Evolutionary conservation across 2,113 vertebrate genomes (phyloP).

Genomic region (Potamarius usumacintae): DNA sequence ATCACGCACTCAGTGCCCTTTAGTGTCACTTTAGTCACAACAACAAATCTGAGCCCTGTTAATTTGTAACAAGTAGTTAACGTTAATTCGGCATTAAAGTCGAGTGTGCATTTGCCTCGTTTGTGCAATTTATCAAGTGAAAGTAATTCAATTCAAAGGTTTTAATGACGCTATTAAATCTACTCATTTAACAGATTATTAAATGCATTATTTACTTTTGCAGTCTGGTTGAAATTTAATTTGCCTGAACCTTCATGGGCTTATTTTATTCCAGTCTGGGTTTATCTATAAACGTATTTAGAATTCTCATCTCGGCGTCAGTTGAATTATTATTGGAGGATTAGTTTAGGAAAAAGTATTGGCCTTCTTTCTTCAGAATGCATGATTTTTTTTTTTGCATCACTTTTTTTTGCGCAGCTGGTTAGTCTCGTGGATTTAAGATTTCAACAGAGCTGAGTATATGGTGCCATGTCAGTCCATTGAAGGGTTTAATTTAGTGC

Average conservation of each 20-base stretch:
- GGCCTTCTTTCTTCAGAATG: background rate
- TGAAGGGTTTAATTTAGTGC: conserved; percentile 19
- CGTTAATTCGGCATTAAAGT: background rate
- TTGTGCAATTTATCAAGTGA: background rate
- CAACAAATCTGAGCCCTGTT: background rate
- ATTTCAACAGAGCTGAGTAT: background rate
- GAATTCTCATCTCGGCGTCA: background rate
- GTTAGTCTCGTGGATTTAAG: background rate
- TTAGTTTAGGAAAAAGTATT: background rate
- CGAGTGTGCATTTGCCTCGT: background rate
- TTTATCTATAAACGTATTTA: background rate
- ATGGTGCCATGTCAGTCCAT: background rate
- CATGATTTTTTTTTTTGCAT: background rate
- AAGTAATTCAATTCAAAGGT: background rate
- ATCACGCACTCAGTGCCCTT: background rate
- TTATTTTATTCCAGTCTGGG: background rate
- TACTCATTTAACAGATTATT: background rate
- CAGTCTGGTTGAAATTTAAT: background rate
- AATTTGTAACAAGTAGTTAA: background rate
- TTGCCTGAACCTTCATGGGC: background rate
- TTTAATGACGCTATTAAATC: background rate
- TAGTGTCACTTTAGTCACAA: background rate
- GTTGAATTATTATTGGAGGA: background rate
- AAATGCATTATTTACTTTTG: background rate
- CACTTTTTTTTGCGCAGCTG: background rate